A percentile compares a stretch with the other conserved stretches of the same genome.
Evolutionary conservation across 64 coral and sea anemone genomes (phyloP).

Genomic region (Montipora foliosa): DNA sequence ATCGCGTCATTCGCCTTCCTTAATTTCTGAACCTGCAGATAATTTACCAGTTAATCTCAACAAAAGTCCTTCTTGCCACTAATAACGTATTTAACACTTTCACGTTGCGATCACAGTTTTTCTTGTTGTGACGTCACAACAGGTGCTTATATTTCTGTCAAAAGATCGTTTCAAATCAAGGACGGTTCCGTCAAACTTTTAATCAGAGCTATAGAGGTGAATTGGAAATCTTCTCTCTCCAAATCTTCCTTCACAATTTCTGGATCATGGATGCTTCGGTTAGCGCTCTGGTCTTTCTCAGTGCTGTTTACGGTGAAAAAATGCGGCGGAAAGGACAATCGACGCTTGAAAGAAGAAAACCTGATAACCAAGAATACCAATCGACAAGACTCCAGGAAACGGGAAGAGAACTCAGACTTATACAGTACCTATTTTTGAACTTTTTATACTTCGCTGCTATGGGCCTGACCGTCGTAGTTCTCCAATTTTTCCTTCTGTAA

Average conservation of each 20-base stretch:
- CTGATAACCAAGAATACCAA: not conserved
- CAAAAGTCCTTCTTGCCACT: no score
- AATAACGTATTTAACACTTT: no score
- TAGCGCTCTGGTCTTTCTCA: conserved; percentile 66
- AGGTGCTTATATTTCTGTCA: conserved; percentile 50
- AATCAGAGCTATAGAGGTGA: not conserved
- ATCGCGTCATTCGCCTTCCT: no score
- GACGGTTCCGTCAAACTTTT: not conserved
- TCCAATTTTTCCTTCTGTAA: conserved; percentile 77
- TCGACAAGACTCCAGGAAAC: not conserved
- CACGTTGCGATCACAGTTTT: not conserved
- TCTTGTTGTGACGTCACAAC: conserved; percentile 74
- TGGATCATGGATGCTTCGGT: conserved; percentile 93
- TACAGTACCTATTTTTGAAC: conserved; percentile 70
- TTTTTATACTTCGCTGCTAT: conserved; percentile 83
- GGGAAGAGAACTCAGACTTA: conserved; percentile 40
- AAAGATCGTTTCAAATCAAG: conserved; percentile 10
- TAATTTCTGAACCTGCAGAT: no score
- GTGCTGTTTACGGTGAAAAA: conserved; percentile 85
- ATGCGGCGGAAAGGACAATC: conserved; percentile 55
- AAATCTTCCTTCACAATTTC: conserved; percentile 89
- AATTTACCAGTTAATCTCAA: no score
- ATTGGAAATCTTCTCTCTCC: not conserved
- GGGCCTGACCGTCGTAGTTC: conserved; percentile 68
- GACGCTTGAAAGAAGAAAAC: not conserved